Conservation (phyloP, 2,797 vertebrate genomes). For the Dipus sagitta region DNA sequence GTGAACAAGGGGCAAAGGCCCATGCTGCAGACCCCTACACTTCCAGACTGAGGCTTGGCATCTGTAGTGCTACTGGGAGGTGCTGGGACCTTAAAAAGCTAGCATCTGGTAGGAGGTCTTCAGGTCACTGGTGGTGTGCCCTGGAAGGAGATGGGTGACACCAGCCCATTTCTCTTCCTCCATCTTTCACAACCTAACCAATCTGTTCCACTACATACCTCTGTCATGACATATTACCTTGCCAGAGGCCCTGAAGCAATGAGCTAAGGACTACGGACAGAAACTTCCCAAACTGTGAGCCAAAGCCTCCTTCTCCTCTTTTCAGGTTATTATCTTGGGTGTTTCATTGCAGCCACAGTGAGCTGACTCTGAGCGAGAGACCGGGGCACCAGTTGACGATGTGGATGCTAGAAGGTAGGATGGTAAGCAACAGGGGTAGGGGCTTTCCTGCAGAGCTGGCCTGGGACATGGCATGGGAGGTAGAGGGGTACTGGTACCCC, state of each 20-base stretch:
- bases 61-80: not conserved
- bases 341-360: not conserved
- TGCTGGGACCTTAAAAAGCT: not conserved
- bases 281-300: not conserved
- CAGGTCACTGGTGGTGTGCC: not conserved
- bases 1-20: fast-evolving
- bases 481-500: not conserved
- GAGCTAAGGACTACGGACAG: not conserved
- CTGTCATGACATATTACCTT: not conserved
- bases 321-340: not conserved
- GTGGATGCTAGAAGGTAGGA: not conserved
- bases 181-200: not conserved
- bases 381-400: not conserved
- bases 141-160: not conserved
- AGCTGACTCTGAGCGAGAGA: not conserved
- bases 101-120: not conserved
- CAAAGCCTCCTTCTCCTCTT: no score
- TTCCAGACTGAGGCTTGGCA: not conserved
- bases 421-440: fast-evolving
- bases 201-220: not conserved
- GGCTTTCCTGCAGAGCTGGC: no score
- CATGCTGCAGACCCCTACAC: not conserved
- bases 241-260: not conserved
- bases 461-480: fast-evolving
- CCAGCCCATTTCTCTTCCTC: not conserved